phyloP scores from a whole-genome alignment of 2,797 vertebrate species.

The Scarus forsteni region DNA sequence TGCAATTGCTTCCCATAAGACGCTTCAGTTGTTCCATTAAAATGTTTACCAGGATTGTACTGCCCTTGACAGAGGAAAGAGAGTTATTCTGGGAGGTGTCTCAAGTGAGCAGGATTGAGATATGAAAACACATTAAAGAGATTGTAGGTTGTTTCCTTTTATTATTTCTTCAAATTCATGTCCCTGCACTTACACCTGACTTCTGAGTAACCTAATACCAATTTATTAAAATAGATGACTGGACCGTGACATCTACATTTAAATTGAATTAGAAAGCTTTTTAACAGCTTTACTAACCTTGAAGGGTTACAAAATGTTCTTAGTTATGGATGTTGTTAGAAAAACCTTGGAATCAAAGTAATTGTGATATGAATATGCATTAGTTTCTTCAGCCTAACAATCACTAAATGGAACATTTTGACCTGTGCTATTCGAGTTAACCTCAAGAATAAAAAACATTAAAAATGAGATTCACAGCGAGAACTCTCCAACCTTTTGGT shows the following conservation, averaged over 20 bases:
- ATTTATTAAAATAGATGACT: slow-evolving; percentile 12
- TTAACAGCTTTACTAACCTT: background rate
- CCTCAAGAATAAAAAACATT: too few relatives aligned
- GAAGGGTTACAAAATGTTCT: background rate
- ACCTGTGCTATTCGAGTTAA: too few relatives aligned
- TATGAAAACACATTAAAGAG: background rate
- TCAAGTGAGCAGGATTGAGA: slow-evolving; percentile 3
- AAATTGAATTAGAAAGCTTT: background rate
- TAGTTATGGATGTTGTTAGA: background rate
- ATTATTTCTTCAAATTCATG: slow-evolving; percentile 2
- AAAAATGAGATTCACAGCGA: too few relatives aligned
- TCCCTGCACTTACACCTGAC: background rate
- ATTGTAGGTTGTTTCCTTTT: slow-evolving; percentile 4
- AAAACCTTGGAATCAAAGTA: background rate
- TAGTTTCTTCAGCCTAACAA: background rate
- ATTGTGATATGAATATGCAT: too few relatives aligned
- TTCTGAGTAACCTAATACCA: slow-evolving; percentile 7
- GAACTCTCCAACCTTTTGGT: too few relatives aligned
- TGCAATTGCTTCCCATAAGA: slow-evolving; percentile 38
- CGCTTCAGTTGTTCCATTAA: slow-evolving; percentile 41
- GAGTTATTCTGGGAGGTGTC: slow-evolving; percentile 7
- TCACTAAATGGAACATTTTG: too few relatives aligned
- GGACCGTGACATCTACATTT: slow-evolving; percentile 5
- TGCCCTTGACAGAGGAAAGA: slow-evolving; percentile 28
- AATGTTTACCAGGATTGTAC: slow-evolving; percentile 36